Conservation (phyloP, 2,113 vertebrate species). For the Ivindomyrus marchei region DNA sequence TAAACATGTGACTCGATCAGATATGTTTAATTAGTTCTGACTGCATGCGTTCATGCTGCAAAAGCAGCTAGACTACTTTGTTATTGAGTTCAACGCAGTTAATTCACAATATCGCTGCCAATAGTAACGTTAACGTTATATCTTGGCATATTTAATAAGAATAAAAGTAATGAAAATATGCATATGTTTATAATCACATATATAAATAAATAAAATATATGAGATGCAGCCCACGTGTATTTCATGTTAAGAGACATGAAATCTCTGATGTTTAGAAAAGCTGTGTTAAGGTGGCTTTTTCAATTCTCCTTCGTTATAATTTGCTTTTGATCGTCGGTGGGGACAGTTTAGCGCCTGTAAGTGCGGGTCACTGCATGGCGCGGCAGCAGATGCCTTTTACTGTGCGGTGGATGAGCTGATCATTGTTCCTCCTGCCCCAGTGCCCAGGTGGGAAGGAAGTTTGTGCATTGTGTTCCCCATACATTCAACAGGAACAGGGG, state of each 20-base stretch:
- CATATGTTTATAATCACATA: neutral
- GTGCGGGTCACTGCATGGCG: neutral
- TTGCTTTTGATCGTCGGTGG: neutral
- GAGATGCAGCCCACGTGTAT: neutral
- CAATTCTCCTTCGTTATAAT: neutral
- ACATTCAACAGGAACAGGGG: neutral
- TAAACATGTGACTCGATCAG: neutral
- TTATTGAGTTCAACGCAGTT: neutral
- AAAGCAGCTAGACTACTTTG: neutral
- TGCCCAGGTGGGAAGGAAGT: constrained; percentile 66
- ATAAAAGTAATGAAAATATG: neutral
- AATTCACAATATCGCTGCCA: neutral
- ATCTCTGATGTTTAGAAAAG: neutral
- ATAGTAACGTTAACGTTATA: neutral
- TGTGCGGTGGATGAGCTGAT: constrained; percentile 24
- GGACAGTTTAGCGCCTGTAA: neutral
- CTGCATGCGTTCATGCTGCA: neutral
- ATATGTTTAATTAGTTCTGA: neutral
- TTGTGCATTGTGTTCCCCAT: constrained; percentile 44
- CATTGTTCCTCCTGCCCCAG: constrained; percentile 55
- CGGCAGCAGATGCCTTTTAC: neutral
- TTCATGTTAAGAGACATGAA: neutral
- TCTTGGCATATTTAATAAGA: neutral
- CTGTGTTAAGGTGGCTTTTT: neutral
- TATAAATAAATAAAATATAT: neutral